Evolutionary conservation across 2,113 vertebrate species (phyloP).

Genomic region (Lathamus discolor): DNA sequence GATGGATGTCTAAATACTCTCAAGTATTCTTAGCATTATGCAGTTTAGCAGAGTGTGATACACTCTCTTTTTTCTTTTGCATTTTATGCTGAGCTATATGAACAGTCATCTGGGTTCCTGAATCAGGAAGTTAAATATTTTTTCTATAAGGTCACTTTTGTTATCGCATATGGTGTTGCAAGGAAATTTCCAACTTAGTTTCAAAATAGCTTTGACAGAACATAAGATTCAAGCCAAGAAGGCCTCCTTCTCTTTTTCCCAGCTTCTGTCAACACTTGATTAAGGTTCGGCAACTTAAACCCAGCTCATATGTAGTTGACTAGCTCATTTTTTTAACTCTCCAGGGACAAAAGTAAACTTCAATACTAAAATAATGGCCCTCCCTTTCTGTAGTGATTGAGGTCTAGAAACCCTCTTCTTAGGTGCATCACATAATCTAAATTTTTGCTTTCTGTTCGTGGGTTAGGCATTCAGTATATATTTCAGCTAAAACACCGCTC

Average conservation of each 20-base stretch:
- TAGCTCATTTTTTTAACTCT: not conserved
- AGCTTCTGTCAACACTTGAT: conserved; percentile 31
- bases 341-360: not conserved
- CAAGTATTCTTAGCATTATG: not conserved
- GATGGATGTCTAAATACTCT: not conserved
- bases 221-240: conserved; percentile 1
- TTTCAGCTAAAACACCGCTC: not conserved
- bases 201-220: conserved; percentile 30
- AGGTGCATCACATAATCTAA: not conserved
- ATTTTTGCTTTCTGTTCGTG: not conserved
- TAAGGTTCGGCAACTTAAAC: not conserved
- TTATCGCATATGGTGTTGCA: conserved; percentile 12
- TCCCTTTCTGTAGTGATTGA: not conserved
- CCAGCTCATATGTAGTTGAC: not conserved
- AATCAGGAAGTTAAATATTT: conserved; percentile 23
- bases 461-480: not conserved
- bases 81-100: not conserved
- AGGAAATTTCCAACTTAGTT: conserved; percentile 42
- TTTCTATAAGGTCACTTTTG: conserved; percentile 32
- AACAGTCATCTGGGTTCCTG: not conserved
- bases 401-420: not conserved
- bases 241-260: not conserved
- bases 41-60: not conserved
- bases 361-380: not conserved
- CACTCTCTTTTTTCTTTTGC: not conserved